Conservation (phyloP, 1,140 invertebrate species). For the Littorina saxatilis region DNA sequence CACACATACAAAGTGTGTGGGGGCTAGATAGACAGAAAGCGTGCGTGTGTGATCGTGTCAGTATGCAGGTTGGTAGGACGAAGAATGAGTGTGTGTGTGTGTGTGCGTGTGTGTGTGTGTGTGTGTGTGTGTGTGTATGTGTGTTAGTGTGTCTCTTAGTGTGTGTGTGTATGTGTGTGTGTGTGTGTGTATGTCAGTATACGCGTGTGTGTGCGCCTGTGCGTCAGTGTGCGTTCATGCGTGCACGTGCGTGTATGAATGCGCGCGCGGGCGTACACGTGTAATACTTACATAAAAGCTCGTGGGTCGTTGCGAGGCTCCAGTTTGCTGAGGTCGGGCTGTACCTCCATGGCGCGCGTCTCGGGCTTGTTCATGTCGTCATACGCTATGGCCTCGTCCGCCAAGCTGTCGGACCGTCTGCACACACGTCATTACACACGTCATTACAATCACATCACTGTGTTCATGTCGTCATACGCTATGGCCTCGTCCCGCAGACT, state of each 20-base stretch:
- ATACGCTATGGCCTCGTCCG: conserved; percentile 46
- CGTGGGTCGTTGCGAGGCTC: conserved; percentile 47
- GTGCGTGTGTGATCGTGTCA: not conserved
- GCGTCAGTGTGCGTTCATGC: too few species aligned
- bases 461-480: conserved; percentile 46
- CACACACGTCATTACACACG: not conserved
- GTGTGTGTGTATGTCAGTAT: too few species aligned
- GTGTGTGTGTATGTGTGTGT: too few species aligned
- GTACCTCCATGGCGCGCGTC: conserved; percentile 47
- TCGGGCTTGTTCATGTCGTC: conserved; percentile 46
- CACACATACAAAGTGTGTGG: not conserved
- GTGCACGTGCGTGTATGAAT: too few species aligned
- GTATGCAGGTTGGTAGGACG: not conserved
- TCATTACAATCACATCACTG: not conserved
- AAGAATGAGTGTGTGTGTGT: too few species aligned
- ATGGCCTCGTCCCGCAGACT: conserved; percentile 42
- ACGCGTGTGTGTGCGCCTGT: too few species aligned
- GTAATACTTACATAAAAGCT: conserved; percentile 43
- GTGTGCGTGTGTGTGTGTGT: too few species aligned
- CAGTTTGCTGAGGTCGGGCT: conserved; percentile 46
- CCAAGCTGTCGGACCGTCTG: conserved; percentile 41
- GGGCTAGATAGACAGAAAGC: not conserved
- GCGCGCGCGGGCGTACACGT: too few species aligned
- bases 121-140: too few species aligned
- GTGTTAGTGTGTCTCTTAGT: too few species aligned